Conservation (phyloP, 2,888 invertebrate species). For the Uloborus plumipes region DNA sequence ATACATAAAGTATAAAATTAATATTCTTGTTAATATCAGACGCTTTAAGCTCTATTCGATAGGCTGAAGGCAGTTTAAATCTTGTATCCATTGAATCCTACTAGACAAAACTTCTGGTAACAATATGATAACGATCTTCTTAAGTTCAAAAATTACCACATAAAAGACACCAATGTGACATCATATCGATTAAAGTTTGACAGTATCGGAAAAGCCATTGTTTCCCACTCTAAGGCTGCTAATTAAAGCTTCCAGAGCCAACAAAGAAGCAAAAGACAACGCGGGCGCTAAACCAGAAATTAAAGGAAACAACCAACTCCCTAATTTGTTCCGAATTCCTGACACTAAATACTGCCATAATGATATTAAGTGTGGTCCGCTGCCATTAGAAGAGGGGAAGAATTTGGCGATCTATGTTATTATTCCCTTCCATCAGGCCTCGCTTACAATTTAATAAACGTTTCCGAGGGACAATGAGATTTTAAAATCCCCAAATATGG, state of each 20-base stretch:
- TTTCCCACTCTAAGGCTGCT: constrained; percentile 14
- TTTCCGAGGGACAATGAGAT: constrained; percentile 30
- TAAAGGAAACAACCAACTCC: constrained; percentile 27
- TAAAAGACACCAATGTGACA: no score
- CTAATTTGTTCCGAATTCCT: constrained; percentile 53
- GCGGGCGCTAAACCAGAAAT: constrained; percentile 32
- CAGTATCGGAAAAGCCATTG: constrained; percentile 51
- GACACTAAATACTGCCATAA: constrained; percentile 62
- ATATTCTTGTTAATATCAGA: no score
- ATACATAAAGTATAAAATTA: no score
- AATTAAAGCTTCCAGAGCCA: constrained; percentile 53
- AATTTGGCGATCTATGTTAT: constrained; percentile 53
- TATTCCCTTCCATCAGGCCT: constrained; percentile 41
- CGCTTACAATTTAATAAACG: constrained; percentile 57
- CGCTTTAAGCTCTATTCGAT: no score
- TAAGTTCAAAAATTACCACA: no score
- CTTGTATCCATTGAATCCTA: no score
- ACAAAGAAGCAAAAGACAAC: constrained; percentile 9
- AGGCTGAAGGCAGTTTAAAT: no score
- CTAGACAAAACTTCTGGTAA: no score
- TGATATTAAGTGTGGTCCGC: constrained; percentile 55
- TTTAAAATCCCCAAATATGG: constrained; percentile 13
- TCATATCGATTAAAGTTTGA: not conserved
- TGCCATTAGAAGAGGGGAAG: constrained; percentile 41
- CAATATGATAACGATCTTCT: no score